Evolutionary conservation across 2,797 vertebrate species (phyloP).

Genomic region (Eremophila alpestris): DNA sequence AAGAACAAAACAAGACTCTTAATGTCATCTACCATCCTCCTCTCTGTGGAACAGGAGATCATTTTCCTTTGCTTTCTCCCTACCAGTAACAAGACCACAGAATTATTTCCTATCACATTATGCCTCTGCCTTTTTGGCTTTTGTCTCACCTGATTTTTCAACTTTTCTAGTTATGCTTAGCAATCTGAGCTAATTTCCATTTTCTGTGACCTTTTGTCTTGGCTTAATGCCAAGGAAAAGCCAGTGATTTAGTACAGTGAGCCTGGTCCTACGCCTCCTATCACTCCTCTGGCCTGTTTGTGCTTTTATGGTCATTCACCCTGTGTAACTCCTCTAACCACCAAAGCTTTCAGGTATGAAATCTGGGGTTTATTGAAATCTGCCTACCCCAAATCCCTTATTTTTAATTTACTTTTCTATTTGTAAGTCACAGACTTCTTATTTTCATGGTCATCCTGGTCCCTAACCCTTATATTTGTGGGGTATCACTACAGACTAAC

Average conservation of each 20-base stretch:
- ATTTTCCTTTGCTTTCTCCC: background rate
- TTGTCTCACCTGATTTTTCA: background rate
- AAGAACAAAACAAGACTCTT: background rate
- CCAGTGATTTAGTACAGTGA: background rate
- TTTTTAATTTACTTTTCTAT: background rate
- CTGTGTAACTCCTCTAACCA: background rate
- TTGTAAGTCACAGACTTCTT: accelerated
- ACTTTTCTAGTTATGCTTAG: background rate
- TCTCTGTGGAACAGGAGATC: background rate
- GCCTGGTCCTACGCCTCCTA: background rate
- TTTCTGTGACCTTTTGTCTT: background rate
- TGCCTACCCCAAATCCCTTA: background rate
- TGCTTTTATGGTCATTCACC: background rate
- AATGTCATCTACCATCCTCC: background rate
- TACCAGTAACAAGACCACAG: background rate
- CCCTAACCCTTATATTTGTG: background rate
- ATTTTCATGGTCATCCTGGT: background rate
- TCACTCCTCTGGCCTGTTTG: background rate
- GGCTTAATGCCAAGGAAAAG: background rate
- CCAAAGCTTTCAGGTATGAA: background rate
- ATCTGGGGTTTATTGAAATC: background rate
- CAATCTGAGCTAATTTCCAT: background rate
- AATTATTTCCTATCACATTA: background rate
- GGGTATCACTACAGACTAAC: background rate
- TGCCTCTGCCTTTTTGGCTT: background rate